These are phyloP conservation scores for Andinoacara biseriatus DNA, from an alignment of 2,113 vertebrate species.

Conservation along the genomic window DNA sequence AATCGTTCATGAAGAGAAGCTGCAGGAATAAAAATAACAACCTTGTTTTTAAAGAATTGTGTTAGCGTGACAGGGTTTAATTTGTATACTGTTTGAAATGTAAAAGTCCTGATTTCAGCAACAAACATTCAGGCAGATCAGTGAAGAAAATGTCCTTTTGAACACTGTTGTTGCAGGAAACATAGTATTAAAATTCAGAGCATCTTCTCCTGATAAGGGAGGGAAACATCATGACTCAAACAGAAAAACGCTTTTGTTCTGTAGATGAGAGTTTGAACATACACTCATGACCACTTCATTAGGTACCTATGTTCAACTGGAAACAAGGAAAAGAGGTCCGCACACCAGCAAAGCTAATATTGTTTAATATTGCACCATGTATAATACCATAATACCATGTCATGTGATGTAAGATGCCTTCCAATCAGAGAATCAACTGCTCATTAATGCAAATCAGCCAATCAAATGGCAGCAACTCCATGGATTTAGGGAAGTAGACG, in stretches of 20 bases:
- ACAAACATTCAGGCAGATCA: conserved; percentile 37
- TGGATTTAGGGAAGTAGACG: not conserved
- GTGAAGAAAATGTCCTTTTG: not conserved
- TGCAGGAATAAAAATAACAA: not conserved
- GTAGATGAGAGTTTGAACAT: not conserved
- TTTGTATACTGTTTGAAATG: conserved; percentile 9
- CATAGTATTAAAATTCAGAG: not conserved
- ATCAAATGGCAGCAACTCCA: not conserved
- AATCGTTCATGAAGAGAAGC: not conserved
- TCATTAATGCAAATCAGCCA: not conserved
- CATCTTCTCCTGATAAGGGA: not conserved
- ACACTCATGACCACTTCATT: not conserved
- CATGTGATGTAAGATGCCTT: too few species aligned
- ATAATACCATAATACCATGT: too few species aligned
- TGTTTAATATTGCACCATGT: too few species aligned
- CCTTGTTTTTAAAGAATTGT: not conserved
- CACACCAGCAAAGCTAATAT: too few species aligned
- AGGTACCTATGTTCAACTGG: not conserved
- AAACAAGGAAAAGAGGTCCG: too few species aligned
- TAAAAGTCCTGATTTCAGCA: conserved; percentile 25
- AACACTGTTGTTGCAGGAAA: not conserved
- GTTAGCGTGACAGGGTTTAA: conserved; percentile 27
- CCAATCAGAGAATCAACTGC: too few species aligned
- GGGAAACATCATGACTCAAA: not conserved
- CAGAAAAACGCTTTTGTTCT: not conserved